Evolutionary conservation across 2,888 invertebrate genomes (phyloP).

Genomic region (Leptinotarsa tumamoca): DNA sequence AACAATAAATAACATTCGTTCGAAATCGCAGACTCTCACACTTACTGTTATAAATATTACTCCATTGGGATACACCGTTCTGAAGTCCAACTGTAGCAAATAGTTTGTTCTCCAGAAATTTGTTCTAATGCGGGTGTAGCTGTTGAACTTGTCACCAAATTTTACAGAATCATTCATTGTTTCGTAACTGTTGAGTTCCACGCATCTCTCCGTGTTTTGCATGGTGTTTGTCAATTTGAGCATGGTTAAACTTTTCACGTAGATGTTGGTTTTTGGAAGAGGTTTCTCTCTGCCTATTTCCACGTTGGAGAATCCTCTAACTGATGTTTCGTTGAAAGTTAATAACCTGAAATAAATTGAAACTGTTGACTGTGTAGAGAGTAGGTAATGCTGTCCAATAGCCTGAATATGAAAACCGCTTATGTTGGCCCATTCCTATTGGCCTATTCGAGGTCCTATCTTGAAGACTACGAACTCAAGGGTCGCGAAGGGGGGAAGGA

Average conservation of each 20-base stretch:
- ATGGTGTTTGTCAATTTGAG: constrained; percentile 57
- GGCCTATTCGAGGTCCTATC: too few relatives aligned
- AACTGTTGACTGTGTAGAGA: background rate
- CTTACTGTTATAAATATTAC: constrained; percentile 81
- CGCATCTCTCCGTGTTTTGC: constrained; percentile 71
- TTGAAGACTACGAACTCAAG: too few relatives aligned
- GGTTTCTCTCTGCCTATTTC: constrained; percentile 73
- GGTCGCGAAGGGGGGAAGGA: too few relatives aligned
- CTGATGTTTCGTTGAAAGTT: constrained; percentile 71
- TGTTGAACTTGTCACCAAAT: constrained; percentile 85
- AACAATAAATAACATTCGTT: background rate
- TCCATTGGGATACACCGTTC: constrained; percentile 90
- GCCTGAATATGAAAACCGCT: too few relatives aligned
- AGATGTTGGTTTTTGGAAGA: constrained; percentile 62
- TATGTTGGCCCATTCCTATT: too few relatives aligned
- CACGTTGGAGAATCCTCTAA: constrained; percentile 75
- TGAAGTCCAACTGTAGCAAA: constrained; percentile 81
- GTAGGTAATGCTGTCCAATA: background rate
- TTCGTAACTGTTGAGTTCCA: constrained; percentile 76
- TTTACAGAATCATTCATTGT: constrained; percentile 86
- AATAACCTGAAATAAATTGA: constrained; percentile 69
- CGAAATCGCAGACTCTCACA: constrained; percentile 18
- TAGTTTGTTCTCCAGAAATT: constrained; percentile 78
- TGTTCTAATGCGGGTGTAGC: constrained; percentile 75
- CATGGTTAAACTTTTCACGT: constrained; percentile 38